Evolutionary conservation across 2,888 invertebrate genomes (phyloP).

Genomic region (Aelia acuminata): DNA sequence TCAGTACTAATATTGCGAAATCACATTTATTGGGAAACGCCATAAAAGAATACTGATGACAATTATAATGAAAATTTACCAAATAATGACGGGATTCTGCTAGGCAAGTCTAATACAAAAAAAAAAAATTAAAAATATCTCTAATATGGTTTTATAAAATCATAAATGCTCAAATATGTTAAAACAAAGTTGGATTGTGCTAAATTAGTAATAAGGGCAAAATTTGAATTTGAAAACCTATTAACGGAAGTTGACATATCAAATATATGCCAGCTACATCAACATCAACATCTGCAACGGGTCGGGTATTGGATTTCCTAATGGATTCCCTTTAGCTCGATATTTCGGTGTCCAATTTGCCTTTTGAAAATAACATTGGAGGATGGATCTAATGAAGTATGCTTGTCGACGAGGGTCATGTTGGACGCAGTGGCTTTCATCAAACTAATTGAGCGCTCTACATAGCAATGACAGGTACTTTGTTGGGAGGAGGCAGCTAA

Average conservation of each 20-base stretch:
- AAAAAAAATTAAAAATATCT: too few relatives aligned
- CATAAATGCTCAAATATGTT: too few relatives aligned
- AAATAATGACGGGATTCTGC: too few relatives aligned
- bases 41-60: too few relatives aligned
- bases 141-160: too few relatives aligned
- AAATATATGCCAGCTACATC: not conserved
- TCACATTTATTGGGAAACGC: too few relatives aligned
- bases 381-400: slow-evolving; percentile 11
- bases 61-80: too few relatives aligned
- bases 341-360: not conserved
- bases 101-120: too few relatives aligned
- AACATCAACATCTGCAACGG: not conserved
- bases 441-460: slow-evolving; percentile 13
- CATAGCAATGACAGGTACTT: not conserved
- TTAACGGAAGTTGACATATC: slow-evolving; percentile 6
- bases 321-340: not conserved
- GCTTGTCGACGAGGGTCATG: not conserved
- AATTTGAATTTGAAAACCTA: not conserved
- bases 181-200: too few relatives aligned
- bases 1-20: too few relatives aligned
- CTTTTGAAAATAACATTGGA: slow-evolving; percentile 12
- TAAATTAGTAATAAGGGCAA: not conserved
- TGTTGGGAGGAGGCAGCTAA: not conserved
- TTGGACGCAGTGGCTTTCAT: slow-evolving; percentile 17
- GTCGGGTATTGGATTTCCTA: slow-evolving; percentile 17